Evolutionary conservation across 1,140 invertebrate species (phyloP).

Genomic region (Eumeta japonica): DNA sequence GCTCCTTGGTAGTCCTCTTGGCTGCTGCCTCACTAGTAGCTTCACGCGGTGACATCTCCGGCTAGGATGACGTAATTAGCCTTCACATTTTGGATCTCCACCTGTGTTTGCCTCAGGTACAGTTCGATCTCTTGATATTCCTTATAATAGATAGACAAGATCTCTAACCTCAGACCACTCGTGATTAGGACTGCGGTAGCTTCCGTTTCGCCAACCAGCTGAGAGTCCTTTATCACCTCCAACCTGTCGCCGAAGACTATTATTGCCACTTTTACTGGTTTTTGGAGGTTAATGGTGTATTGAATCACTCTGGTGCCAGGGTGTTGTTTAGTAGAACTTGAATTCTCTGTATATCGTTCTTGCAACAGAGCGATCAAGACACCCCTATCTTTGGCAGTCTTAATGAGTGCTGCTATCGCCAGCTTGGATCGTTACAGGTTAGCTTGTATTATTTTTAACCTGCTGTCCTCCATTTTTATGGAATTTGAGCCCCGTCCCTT

Average conservation of each 20-base stretch:
- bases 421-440: conserved; percentile 14
- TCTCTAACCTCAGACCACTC: not conserved
- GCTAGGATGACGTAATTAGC: not conserved
- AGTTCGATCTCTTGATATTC: not conserved
- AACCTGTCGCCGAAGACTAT: not conserved
- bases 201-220: not conserved
- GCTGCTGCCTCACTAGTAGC: conserved; percentile 1
- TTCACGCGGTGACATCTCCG: conserved; percentile 2
- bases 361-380: conserved; percentile 13
- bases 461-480: not conserved
- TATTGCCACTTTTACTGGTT: conserved; percentile 9
- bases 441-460: conserved; percentile 11
- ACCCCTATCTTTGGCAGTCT: conserved; percentile 1
- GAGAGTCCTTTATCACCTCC: not conserved
- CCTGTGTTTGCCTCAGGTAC: not conserved
- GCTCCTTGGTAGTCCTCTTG: not conserved
- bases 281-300: conserved; percentile 11
- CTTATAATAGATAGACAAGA: not conserved
- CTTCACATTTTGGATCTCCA: not conserved
- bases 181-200: not conserved
- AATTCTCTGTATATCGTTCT: conserved; percentile 16
- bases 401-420: conserved; percentile 13
- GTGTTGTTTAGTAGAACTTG: conserved; percentile 7
- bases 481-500: not conserved
- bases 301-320: conserved; percentile 17